Base-by-base conservation (phyloP, 2,888 invertebrate genomes). In the Drosophila ochracea region DNA sequence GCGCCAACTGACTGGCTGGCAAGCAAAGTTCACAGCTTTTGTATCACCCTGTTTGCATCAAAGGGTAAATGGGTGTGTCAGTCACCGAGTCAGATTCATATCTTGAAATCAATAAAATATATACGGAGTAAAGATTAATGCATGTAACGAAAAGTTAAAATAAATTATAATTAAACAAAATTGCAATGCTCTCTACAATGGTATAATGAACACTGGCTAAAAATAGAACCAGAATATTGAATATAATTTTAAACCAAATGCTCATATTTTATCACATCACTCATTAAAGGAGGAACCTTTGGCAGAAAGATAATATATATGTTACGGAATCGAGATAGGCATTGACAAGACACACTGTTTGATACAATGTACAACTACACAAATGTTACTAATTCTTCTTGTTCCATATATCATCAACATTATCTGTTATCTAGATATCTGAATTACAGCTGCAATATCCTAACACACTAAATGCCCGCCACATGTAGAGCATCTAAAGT, bases 1-100 rank as follows among this genome's bases (percentile, higher is more conserved):
- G 4, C 7, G 19, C 39, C 47, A 35, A 65, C 7, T 19, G 50
- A 49, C 47, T 66, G 58, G 52, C 19, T 41, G 19, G 57, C 54
- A 52, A 57, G 47, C 52, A 58, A 68, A 53, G 28, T 31, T 53
- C 39, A 28, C 7, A 41, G 28, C 43, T 41, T 30, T 43, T 41
- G 37, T 39, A 62, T 52, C 28, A 47, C 55, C 37, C 55, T 39
- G 35, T 25, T 10, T 37, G 28, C 57, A 13, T 1, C 37, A 25
- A 7, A 49, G 47, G 4, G 39, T 49, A 41, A 49, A 43, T 28
- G 63, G 59, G 50, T 60, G 62, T 62, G 30, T 25, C 47, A 31
- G 13, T 2, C 50, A 37, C 33, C 55, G 50, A 59, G 28, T 78
- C 62, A 76, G 41, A 59, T 30, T 16, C 35, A 35, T 11, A 43